phyloP scores from a whole-genome alignment of 2,797 vertebrate genomes.

The Rhynchonycteris naso region DNA sequence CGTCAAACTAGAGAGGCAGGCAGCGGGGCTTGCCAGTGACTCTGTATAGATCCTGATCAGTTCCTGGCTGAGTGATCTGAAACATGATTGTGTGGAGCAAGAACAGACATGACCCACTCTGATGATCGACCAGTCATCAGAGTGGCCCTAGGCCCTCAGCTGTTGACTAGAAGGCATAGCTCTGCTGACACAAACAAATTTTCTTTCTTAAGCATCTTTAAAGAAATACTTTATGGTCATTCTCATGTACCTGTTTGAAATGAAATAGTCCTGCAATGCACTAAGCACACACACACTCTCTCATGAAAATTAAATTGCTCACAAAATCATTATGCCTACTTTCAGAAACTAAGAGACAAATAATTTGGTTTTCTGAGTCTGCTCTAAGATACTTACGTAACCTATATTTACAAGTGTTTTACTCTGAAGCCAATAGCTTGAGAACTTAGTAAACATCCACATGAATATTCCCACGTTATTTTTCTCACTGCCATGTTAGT shows the following conservation, averaged over 20 bases:
- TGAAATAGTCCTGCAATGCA: background rate
- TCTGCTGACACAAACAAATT: background rate
- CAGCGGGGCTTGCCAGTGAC: background rate
- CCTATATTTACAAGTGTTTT: background rate
- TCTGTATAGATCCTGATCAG: background rate
- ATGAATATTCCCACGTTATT: background rate
- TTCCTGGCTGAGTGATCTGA: background rate
- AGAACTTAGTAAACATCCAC: background rate
- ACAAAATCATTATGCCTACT: conserved; percentile 12
- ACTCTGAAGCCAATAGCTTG: background rate
- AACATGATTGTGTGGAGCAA: background rate
- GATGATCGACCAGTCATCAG: background rate
- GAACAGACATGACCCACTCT: background rate
- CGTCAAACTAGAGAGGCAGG: background rate
- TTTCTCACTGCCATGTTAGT: background rate
- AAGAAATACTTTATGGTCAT: background rate
- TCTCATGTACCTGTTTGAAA: background rate
- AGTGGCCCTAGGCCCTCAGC: no score
- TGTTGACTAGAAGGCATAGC: background rate
- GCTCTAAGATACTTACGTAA: conserved; percentile 42
- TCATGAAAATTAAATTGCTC: background rate
- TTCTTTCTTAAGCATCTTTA: background rate
- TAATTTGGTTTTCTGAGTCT: background rate
- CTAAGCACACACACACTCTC: background rate
- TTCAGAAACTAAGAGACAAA: background rate